Conservation (phyloP, 2,888 invertebrate species). For the Orthonychiurus folsomi region DNA sequence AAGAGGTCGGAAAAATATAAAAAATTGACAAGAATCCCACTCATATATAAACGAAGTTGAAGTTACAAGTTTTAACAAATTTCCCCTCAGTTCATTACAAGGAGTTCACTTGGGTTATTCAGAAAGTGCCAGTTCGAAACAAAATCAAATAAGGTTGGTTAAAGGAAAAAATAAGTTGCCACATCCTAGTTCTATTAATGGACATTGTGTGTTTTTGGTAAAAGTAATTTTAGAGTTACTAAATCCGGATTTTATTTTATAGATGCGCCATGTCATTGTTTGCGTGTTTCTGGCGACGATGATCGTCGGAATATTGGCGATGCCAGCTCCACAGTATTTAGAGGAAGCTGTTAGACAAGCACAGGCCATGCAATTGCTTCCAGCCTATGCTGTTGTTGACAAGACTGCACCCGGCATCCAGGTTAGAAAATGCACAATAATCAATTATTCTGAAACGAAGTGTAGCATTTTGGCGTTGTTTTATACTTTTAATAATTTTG, state of each 20-base stretch:
- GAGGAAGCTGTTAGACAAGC: constrained; percentile 35
- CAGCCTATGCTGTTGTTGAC: constrained; percentile 29
- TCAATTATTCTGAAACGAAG: not conserved
- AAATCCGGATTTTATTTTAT: constrained; percentile 6
- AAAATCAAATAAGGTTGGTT: too few species aligned
- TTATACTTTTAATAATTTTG: not conserved
- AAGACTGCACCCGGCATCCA: constrained; percentile 33
- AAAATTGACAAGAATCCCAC: constrained; percentile 14
- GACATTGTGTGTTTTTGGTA: not conserved
- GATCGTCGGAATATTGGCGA: constrained; percentile 17
- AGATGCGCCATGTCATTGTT: constrained; percentile 22
- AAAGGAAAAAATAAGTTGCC: not conserved
- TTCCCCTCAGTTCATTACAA: constrained; percentile 15
- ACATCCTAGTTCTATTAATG: not conserved
- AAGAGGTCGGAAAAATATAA: constrained; percentile 11
- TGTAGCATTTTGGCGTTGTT: not conserved
- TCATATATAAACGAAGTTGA: constrained; percentile 20
- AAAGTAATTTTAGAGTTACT: not conserved
- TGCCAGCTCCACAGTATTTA: constrained; percentile 26
- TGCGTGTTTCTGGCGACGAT: constrained; percentile 18
- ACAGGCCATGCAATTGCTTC: constrained; percentile 29
- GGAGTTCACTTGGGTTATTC: too few species aligned
- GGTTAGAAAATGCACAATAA: constrained; percentile 11
- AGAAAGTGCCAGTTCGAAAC: too few species aligned
- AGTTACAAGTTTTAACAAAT: constrained; percentile 12